Evolutionary conservation across 2,797 vertebrate genomes (phyloP), one percentile per base, ranked within the genome.

Genomic region (Hipposideros larvatus): DNA sequence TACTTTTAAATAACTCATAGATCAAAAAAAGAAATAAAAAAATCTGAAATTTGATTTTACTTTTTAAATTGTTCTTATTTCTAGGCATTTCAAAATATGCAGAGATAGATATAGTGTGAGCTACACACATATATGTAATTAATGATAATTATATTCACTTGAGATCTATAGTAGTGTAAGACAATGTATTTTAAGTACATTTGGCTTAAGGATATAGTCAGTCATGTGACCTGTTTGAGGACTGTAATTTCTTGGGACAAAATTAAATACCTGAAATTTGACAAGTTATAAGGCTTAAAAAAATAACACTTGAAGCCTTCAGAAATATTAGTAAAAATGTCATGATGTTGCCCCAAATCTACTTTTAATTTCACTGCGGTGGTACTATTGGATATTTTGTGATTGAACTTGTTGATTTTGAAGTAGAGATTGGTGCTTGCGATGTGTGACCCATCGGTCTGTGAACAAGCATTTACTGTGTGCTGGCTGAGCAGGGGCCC

Each of bases 251-350:
- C 10, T 93, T 88, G 74, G 34, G 26, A 79, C 85, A 66, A 95
- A 96, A 70, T 87, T 43, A 95, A 95, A 91, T 77, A 66, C n/a
- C 15, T 48, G 13, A 87, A 96, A 75, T 15, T 79, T 84, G 10
- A 57, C 15, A 97, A n/a, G 19, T 87, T 5, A 77, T 68, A 22
- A 86, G 19, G 31, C 59, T 79, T 61, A 61, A 84, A 70, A 95
- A 91, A 61, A 68, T 51, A 66, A 63, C 0, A 24, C 4, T 13
- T 59, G 34, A 86, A 82, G 2, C 22, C 28, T 86, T 93, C 70
- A 84, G 43, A 73, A 73, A 43, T 46, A 53, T 61, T 93, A 37
- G 46, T 80, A n/a, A 83, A 26, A 77, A 86, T 55, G 53, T 68
- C 63, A 78, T 13, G 84, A 46, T 94, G 24, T 94, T 73, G 18